These are phyloP conservation scores for Diploptera punctata DNA, from an alignment of 2,888 invertebrate genomes.

Conservation along the genomic window DNA sequence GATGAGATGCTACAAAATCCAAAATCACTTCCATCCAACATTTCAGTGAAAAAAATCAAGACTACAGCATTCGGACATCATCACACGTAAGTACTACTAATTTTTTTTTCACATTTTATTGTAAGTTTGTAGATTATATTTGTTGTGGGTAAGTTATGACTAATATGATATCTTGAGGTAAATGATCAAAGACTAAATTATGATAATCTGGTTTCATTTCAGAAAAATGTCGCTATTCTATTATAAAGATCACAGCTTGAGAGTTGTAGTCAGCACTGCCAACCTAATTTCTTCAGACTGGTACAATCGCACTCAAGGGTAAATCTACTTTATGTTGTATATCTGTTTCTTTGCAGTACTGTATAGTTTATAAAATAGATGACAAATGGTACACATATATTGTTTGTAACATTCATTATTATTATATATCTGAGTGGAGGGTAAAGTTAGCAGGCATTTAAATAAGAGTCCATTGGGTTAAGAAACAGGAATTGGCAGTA, in stretches of 20 bases:
- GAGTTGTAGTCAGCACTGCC: conserved; percentile 90
- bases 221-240: conserved; percentile 88
- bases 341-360: too few species aligned
- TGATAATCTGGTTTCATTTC: too few species aligned
- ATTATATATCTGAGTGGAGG: too few species aligned
- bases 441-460: too few species aligned
- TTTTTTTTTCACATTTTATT: not conserved
- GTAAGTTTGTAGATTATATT: not conserved
- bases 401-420: too few species aligned
- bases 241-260: conserved; percentile 80
- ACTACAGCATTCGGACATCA: conserved; percentile 82
- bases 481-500: too few species aligned
- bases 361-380: too few species aligned
- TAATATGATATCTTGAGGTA: too few species aligned
- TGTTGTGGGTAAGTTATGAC: not conserved
- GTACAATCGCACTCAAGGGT: conserved; percentile 94
- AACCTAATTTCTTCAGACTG: conserved; percentile 93
- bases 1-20: conserved; percentile 62
- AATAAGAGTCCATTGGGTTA: too few species aligned
- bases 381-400: too few species aligned
- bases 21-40: conserved; percentile 61
- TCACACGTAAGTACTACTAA: conserved; percentile 72
- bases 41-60: conserved; percentile 16
- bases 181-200: too few species aligned
- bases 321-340: too few species aligned